Conservation (phyloP, 2,797 vertebrate species). For the Gallirallus australis region DNA sequence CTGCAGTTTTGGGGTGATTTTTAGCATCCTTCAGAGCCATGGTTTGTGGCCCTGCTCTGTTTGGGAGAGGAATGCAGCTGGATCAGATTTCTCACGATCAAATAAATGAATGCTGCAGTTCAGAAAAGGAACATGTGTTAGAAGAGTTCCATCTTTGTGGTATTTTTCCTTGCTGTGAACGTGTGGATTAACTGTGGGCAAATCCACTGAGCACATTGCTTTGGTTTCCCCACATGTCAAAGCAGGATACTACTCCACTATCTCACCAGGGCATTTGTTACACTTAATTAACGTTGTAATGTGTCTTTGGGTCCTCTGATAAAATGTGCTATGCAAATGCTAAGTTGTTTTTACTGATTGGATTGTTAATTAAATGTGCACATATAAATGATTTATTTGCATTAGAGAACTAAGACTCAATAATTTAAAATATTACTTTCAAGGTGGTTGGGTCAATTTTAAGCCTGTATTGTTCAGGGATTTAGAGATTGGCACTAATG, state of each 20-base stretch:
- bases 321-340: background rate
- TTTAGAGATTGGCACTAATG: slow-evolving; percentile 20
- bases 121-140: background rate
- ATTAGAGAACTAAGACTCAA: slow-evolving; percentile 51
- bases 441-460: slow-evolving; percentile 34
- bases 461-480: slow-evolving; percentile 11
- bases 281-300: slow-evolving; percentile 55
- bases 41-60: background rate
- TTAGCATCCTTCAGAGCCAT: background rate
- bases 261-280: slow-evolving; percentile 1
- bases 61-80: background rate
- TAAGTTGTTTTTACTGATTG: slow-evolving; percentile 68
- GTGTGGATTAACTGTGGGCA: slow-evolving; percentile 21
- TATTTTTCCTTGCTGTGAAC: background rate
- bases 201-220: background rate
- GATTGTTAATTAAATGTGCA: slow-evolving; percentile 68
- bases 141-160: background rate
- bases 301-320: slow-evolving; percentile 34
- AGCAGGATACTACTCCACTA: background rate
- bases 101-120: background rate
- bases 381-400: slow-evolving; percentile 60
- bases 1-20: background rate
- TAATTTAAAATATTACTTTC: slow-evolving; percentile 53
- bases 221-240: background rate
- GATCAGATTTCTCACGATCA: background rate